These are phyloP conservation scores for Colossoma macropomum DNA, from an alignment of 2,113 vertebrate species.

Conservation along the genomic window DNA sequence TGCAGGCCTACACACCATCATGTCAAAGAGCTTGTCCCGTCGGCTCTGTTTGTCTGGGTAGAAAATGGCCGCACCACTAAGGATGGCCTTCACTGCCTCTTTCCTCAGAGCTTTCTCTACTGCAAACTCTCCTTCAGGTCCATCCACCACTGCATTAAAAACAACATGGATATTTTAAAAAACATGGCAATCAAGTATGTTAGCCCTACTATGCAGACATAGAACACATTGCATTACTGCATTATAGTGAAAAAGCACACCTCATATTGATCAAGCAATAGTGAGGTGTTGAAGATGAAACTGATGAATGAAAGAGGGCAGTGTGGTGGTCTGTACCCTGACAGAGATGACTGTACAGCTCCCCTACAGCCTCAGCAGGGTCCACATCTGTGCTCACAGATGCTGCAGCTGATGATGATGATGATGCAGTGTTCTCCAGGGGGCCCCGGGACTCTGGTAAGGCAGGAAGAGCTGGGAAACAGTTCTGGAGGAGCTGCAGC, in stretches of 20 bases:
- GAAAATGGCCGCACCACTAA: slow-evolving; percentile 93
- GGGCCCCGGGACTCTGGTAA: slow-evolving; percentile 65
- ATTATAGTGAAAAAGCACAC: too few species aligned
- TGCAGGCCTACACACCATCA: slow-evolving; percentile 83
- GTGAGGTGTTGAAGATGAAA: neutral
- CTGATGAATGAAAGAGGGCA: neutral
- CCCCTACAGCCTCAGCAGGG: slow-evolving; percentile 77
- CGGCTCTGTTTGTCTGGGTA: slow-evolving; percentile 89
- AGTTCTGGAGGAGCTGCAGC: slow-evolving; percentile 93
- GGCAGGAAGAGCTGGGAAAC: slow-evolving; percentile 83
- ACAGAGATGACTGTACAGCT: slow-evolving; percentile 89
- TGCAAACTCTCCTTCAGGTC: slow-evolving; percentile 73
- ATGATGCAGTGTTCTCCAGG: slow-evolving; percentile 47
- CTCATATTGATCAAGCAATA: too few species aligned
- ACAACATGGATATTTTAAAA: neutral
- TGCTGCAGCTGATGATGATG: slow-evolving; percentile 23
- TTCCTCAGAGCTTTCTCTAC: slow-evolving; percentile 82
- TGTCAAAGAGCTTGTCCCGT: slow-evolving; percentile 89
- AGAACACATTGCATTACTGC: too few species aligned
- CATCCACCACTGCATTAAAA: slow-evolving; percentile 84
- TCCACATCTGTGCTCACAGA: slow-evolving; percentile 63
- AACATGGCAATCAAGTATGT: neutral
- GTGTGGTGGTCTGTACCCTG: slow-evolving; percentile 76
- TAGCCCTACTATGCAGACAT: neutral
- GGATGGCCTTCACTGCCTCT: slow-evolving; percentile 89